Conservation (phyloP, 2,797 vertebrate genomes). For the Mormyrus proboscirostris region DNA sequence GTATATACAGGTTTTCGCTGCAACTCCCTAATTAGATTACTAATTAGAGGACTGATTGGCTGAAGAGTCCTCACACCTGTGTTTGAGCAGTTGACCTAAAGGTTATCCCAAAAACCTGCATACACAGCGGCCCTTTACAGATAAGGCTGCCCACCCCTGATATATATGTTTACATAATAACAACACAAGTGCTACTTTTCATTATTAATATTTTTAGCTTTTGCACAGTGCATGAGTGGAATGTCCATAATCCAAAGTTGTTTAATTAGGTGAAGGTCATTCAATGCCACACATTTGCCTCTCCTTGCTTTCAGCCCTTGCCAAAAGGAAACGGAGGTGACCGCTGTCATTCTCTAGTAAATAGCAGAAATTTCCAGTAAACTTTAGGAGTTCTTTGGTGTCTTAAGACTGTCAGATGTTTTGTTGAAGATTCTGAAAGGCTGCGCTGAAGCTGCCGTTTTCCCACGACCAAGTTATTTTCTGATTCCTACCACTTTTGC, state of each 20-base stretch:
- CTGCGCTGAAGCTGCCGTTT: background rate
- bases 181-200: background rate
- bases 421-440: background rate
- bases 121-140: background rate
- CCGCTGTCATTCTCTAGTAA: background rate
- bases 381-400: background rate
- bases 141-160: background rate
- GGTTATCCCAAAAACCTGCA: background rate
- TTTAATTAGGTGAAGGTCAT: conserved; percentile 6
- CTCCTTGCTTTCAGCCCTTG: background rate
- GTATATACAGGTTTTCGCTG: background rate
- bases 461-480: background rate
- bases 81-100: background rate
- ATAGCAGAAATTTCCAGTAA: background rate
- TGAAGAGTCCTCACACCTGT: background rate
- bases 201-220: conserved; percentile 8
- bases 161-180: background rate
- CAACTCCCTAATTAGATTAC: background rate
- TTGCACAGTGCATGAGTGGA: background rate
- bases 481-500: background rate
- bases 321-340: background rate
- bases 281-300: background rate
- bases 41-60: background rate
- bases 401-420: background rate
- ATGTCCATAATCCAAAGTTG: background rate